Evolutionary conservation across 2,113 vertebrate species (phyloP), one percentile per base, ranked within the genome.

Genomic region (Rhadina sibilatrix): DNA sequence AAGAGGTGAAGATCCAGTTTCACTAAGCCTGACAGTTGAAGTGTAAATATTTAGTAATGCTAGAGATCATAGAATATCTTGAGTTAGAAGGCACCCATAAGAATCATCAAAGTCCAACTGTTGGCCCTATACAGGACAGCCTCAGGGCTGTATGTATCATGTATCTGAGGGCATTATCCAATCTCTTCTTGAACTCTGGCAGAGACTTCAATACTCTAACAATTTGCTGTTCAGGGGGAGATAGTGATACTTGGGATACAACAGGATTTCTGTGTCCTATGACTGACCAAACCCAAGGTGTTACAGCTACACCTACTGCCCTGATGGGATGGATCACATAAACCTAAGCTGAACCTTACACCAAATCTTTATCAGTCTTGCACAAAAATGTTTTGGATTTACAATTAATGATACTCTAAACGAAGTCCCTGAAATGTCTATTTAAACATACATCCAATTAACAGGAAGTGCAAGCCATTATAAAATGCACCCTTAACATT

Each of bases 341-440:
- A 75, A 86, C 25, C 28, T 30, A 66, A 66, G 35, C 6, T 10
- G 38, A 83, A 72, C 25, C 11, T 68, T 20, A 49, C 14, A 38
- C 6, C 31, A 77, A 77, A 27, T 54, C n/a, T 61, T 93, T 40
- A 47, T 28, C 0, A 0, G 38, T 53, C 38, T 65, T 0, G 0
- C 30, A 89, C 10, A 95, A 91, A 80, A 60, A 77, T 46, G 15
- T 38, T 13, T 35, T 87, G 10, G 47, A 70, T 65, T 46, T 65
- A 33, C 42, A 81, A 28, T 33, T 59, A 89, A 50, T 20, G 9
- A 38, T 31, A 60, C 16, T 71, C 40, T 37, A 66, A 77, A 80
- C 7, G 6, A 71, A 54, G 24, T n/a, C 19, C 47, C 17, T 50
- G 53, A 49, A 80, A 70, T 30, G 18, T 23, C 42, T 83, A 18